Conservation (phyloP, 1,140 invertebrate genomes). For the Anagrus nilaparvatae region DNA sequence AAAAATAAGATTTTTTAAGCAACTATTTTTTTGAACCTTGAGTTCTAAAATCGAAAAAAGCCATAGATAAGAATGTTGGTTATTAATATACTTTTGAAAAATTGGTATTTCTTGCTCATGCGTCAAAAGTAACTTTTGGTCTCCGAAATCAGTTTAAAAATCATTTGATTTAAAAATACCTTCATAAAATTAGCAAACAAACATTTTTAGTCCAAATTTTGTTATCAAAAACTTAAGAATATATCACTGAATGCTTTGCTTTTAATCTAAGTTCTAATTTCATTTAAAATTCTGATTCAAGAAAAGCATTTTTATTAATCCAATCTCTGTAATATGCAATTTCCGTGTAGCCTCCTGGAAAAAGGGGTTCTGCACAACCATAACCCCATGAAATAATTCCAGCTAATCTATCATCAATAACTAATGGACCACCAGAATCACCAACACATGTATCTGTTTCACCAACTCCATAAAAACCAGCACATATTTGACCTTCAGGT, state of each 20-base stretch:
- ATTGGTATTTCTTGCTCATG: too few species aligned
- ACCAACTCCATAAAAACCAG: background rate
- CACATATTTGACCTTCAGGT: background rate
- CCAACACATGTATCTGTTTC: background rate
- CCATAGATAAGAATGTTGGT: too few species aligned
- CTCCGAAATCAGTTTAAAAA: background rate
- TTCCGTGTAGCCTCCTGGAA: background rate
- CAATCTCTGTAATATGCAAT: conserved; percentile 1
- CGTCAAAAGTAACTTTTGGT: background rate
- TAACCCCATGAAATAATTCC: background rate
- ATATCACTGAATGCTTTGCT: background rate
- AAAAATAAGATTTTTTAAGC: too few species aligned
- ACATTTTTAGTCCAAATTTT: too few species aligned
- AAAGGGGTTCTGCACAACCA: background rate
- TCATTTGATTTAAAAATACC: too few species aligned
- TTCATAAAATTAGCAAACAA: too few species aligned
- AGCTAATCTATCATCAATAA: background rate
- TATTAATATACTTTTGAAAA: too few species aligned
- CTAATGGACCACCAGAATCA: conserved; percentile 1
- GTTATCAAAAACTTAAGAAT: background rate
- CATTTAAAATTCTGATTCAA: background rate
- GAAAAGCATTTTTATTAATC: background rate
- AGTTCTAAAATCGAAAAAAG: too few species aligned
- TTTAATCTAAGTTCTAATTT: background rate
- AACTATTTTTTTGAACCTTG: too few species aligned